These are phyloP conservation scores for Phrynocephalus guinanensis DNA, from an alignment of 2,797 vertebrate genomes.

Conservation along the genomic window DNA sequence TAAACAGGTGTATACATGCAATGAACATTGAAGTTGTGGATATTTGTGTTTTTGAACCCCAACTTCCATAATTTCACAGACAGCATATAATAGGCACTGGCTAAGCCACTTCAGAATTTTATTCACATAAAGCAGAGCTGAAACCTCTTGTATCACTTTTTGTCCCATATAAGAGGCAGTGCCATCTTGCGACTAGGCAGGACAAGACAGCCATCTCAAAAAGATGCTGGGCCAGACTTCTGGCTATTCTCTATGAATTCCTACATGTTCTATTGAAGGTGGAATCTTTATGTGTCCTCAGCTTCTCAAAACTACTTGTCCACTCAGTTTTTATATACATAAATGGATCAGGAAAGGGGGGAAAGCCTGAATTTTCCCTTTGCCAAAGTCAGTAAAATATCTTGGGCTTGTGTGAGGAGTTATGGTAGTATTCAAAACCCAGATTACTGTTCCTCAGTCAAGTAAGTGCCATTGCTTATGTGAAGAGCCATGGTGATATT, in stretches of 20 bases:
- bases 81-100: too few relatives aligned
- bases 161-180: background rate
- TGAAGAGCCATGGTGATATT: background rate
- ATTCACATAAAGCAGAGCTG: background rate
- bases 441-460: background rate
- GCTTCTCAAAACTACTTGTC: too few relatives aligned
- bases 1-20: too few relatives aligned
- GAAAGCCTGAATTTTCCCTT: too few relatives aligned
- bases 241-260: background rate
- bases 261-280: too few relatives aligned
- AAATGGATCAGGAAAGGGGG: too few relatives aligned
- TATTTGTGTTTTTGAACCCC: too few relatives aligned
- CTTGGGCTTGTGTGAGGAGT: background rate
- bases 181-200: background rate
- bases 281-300: too few relatives aligned
- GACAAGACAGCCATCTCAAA: background rate
- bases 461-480: background rate
- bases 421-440: background rate
- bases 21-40: too few relatives aligned
- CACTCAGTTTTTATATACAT: too few relatives aligned
- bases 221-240: background rate
- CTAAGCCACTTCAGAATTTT: background rate
- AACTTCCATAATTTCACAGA: too few relatives aligned
- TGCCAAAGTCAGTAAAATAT: background rate
- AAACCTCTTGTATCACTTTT: background rate